A percentile compares a stretch with the other conserved stretches of the same genome.
Conservation (phyloP, 2,113 vertebrate genomes). For the Myrmecophaga tridactyla region DNA sequence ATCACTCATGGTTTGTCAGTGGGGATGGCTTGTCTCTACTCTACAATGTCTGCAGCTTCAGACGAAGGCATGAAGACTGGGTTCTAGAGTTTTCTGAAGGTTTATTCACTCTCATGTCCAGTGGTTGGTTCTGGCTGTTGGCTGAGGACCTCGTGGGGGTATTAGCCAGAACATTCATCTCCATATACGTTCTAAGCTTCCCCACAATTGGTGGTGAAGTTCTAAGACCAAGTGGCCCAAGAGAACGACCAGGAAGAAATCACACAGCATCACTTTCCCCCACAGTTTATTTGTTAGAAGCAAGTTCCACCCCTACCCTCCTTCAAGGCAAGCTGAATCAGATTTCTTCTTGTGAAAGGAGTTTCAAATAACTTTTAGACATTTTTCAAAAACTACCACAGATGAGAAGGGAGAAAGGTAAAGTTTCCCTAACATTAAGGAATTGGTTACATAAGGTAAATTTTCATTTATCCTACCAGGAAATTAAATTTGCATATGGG, state of each 20-base stretch:
- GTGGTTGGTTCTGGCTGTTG: neutral
- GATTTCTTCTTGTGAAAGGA: neutral
- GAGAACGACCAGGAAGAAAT: neutral
- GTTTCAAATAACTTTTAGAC: neutral
- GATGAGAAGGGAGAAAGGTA: neutral
- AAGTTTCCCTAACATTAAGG: no score
- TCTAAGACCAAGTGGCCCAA: neutral
- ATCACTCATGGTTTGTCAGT: neutral
- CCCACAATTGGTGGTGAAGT: neutral
- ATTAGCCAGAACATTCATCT: neutral
- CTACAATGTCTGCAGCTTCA: neutral
- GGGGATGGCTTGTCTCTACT: neutral
- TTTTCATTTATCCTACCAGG: neutral
- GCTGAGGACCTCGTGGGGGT: neutral
- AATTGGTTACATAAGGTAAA: neutral
- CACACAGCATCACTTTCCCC: neutral
- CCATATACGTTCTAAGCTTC: neutral
- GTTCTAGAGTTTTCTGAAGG: neutral
- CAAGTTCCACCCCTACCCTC: neutral
- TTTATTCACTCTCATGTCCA: neutral
- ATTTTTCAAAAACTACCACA: neutral
- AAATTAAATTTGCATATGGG: no score
- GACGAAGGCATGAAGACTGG: neutral
- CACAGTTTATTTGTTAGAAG: neutral
- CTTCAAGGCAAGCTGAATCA: neutral